Base-by-base conservation (phyloP, 2,888 invertebrate species). In the Cheilosia soror region DNA sequence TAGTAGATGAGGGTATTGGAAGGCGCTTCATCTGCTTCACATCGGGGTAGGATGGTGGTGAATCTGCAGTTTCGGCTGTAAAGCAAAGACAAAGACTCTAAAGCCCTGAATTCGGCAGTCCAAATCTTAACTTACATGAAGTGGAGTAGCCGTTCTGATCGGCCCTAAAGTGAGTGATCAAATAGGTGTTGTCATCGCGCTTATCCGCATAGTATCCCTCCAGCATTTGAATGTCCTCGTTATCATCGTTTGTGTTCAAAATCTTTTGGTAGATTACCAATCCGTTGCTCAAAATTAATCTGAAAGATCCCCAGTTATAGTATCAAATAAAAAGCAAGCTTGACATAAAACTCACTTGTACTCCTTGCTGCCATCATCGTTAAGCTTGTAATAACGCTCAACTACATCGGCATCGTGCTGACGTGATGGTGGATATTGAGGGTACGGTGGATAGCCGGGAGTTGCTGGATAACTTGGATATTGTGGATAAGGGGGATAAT, bases 361-460 rank as follows among this genome's bases (percentile, higher is more conserved):
- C 29, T 81, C 81, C 75, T 81, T 75, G 65, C 75, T 81, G 62
- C 81, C 81, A 25, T 81, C 81, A 0, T 69, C 63, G 33, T 81
- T 81, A 13, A 63, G 63, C 15, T 81, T 81, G n/a, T 15, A 60
- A 49, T 51, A 81, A 13, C 75, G 81, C 29, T 81, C 81, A 5
- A 58, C 42, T 6, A 81, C 11, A 6, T 81, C 63, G 13, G 69
- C 57, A 31, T 62, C 62, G 5, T 60, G 53, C 37, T 62, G 51
- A 40, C 31, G 27, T 5, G n/a, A 5, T 27, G 51, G 25, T 37
- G 58, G 37, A 20, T 58, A 58, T 20, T 11, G 33, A 2, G 37
- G 58, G 37, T 58, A 58, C 0, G 4, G 25, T 40, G 53, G 69
- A 7, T 66, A 40, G 9, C 5, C 4, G 13, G 49, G 49, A 20